These are phyloP conservation scores for Ctena decussata DNA, from an alignment of 2,888 invertebrate genomes.

Conservation along the genomic window DNA sequence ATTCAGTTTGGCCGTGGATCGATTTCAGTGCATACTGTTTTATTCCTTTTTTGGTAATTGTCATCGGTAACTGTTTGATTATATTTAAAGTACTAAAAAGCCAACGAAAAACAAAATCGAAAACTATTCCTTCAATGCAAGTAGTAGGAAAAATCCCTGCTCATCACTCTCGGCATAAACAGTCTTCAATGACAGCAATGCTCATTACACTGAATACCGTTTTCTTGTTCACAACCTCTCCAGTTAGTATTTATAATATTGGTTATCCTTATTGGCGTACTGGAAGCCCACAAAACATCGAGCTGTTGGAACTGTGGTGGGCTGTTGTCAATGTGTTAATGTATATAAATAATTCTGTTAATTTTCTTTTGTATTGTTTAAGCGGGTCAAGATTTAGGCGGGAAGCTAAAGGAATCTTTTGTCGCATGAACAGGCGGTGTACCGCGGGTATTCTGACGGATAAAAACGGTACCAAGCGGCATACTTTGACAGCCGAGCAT, in stretches of 20 bases:
- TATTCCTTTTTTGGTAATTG: slow-evolving; percentile 75
- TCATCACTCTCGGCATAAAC: slow-evolving; percentile 7
- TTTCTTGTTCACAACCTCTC: slow-evolving; percentile 74
- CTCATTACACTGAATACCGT: slow-evolving; percentile 73
- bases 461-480: no score
- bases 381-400: slow-evolving; percentile 77
- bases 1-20: slow-evolving; percentile 77
- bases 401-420: slow-evolving; percentile 62
- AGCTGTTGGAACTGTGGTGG: slow-evolving; percentile 64
- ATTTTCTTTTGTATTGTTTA: slow-evolving; percentile 78
- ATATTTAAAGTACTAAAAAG: slow-evolving; percentile 68
- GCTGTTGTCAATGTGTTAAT: slow-evolving; percentile 74
- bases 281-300: neutral
- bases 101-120: slow-evolving; percentile 41
- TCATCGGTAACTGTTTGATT: slow-evolving; percentile 77
- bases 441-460: no score
- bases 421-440: neutral
- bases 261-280: slow-evolving; percentile 25
- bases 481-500: no score
- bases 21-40: slow-evolving; percentile 77
- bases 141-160: no score
- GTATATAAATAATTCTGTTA: slow-evolving; percentile 78
- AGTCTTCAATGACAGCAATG: slow-evolving; percentile 76
- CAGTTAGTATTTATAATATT: slow-evolving; percentile 73
- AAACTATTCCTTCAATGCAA: neutral